Evolutionary conservation across 2,888 invertebrate genomes (phyloP).

Genomic region (Helleia helle): DNA sequence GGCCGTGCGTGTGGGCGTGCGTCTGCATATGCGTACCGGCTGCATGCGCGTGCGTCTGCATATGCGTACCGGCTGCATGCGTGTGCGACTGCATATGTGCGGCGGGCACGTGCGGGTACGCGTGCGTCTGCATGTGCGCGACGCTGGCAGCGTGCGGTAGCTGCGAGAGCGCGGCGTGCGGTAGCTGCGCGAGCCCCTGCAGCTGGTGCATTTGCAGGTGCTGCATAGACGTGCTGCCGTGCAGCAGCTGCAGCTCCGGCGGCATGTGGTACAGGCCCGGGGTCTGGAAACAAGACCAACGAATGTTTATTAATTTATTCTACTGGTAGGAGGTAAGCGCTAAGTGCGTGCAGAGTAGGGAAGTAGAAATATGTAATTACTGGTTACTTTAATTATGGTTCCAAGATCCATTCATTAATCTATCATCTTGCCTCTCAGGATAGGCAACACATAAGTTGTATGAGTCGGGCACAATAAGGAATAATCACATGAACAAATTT

Average conservation of each 20-base stretch:
- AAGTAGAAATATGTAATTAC: too few relatives aligned
- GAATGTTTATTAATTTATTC: too few relatives aligned
- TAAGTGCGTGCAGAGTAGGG: too few relatives aligned
- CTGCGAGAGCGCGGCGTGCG: constrained; percentile 25
- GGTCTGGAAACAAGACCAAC: constrained; percentile 33
- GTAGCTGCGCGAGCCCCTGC: constrained; percentile 29
- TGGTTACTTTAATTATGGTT: too few relatives aligned
- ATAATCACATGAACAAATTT: too few relatives aligned
- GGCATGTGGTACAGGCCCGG: constrained; percentile 68
- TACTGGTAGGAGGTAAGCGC: too few relatives aligned
- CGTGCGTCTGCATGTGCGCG: constrained; percentile 20
- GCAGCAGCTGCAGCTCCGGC: constrained; percentile 61
- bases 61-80: constrained; percentile 19
- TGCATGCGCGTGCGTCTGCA: constrained; percentile 19
- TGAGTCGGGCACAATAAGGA: too few relatives aligned
- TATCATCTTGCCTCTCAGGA: too few relatives aligned
- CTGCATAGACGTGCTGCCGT: constrained; percentile 58
- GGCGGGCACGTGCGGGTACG: constrained; percentile 18
- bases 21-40: constrained; percentile 36
- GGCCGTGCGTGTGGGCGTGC: constrained; percentile 30
- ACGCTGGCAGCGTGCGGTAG: constrained; percentile 26
- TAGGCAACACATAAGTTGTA: too few relatives aligned
- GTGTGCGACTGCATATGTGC: constrained; percentile 27
- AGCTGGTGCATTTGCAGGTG: constrained; percentile 53
- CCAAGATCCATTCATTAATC: too few relatives aligned